Conservation (phyloP, 2,888 invertebrate genomes). For the Exocentrus adspersus region DNA sequence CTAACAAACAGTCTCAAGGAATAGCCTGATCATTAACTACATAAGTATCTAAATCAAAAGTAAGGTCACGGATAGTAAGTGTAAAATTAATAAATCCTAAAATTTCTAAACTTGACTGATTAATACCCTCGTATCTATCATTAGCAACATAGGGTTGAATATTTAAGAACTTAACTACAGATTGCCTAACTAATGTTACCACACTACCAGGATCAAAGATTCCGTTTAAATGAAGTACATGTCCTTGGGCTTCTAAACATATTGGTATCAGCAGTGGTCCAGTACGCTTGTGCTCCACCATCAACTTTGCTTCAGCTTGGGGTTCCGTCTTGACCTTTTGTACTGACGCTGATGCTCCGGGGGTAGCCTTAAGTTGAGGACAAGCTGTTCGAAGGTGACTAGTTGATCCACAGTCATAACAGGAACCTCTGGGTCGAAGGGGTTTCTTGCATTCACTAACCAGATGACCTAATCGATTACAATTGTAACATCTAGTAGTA, state of each 20-base stretch:
- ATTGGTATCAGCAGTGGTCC: not conserved
- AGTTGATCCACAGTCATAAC: conserved; percentile 16
- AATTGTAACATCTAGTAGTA: not conserved
- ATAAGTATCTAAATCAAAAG: not conserved
- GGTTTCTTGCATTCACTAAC: conserved; percentile 12
- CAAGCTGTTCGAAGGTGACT: not conserved
- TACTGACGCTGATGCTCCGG: not conserved
- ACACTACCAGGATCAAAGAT: not conserved
- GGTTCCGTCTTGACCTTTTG: not conserved
- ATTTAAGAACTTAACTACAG: not conserved
- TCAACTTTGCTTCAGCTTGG: not conserved
- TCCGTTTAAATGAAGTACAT: not conserved
- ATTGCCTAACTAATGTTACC: not conserved
- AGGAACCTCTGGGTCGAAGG: not conserved
- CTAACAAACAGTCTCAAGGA: not conserved
- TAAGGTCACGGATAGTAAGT: not conserved
- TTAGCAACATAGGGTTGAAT: not conserved
- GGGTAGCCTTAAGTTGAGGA: not conserved
- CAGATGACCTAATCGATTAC: not conserved
- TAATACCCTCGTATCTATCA: not conserved
- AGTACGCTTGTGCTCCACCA: not conserved
- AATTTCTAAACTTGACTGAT: not conserved
- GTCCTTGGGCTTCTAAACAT: not conserved
- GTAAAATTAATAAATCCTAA: not conserved
- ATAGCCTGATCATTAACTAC: not conserved